Conservation (phyloP, 2,113 vertebrate genomes). For the Peromyscus californicus region DNA sequence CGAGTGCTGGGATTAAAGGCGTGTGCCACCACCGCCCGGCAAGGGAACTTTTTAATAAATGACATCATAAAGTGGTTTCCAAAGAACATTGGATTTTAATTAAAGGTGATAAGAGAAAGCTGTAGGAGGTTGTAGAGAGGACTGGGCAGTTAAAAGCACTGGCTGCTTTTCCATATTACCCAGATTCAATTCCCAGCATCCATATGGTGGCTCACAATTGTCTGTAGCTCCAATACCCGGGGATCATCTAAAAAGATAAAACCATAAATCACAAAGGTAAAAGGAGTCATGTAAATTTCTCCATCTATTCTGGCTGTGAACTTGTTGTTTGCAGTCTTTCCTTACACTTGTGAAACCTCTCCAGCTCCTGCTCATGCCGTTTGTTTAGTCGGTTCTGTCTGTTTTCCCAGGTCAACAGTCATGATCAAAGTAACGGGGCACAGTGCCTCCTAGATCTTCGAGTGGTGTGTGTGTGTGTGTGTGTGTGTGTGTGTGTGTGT, state of each 20-base stretch:
- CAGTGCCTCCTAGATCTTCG: neutral
- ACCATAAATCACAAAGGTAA: neutral
- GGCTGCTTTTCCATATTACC: neutral
- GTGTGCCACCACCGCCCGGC: too few species aligned
- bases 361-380: neutral
- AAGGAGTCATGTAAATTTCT: neutral
- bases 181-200: neutral
- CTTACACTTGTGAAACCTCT: neutral
- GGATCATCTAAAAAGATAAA: neutral
- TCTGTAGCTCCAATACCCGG: neutral
- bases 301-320: neutral
- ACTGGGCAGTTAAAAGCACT: neutral
- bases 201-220: neutral
- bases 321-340: neutral
- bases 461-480: neutral
- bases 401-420: neutral
- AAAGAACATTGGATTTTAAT: too few species aligned
- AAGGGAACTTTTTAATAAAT: neutral
- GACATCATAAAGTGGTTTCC: neutral
- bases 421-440: neutral
- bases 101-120: neutral
- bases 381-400: neutral
- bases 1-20: too few species aligned
- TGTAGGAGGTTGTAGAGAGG: neutral
- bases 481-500: neutral